Percentiles rank a stretch among this genome's conserved stretches.
phyloP scores from a whole-genome alignment of 2,888 invertebrate species.

The Caenorhabditis uteleia region DNA sequence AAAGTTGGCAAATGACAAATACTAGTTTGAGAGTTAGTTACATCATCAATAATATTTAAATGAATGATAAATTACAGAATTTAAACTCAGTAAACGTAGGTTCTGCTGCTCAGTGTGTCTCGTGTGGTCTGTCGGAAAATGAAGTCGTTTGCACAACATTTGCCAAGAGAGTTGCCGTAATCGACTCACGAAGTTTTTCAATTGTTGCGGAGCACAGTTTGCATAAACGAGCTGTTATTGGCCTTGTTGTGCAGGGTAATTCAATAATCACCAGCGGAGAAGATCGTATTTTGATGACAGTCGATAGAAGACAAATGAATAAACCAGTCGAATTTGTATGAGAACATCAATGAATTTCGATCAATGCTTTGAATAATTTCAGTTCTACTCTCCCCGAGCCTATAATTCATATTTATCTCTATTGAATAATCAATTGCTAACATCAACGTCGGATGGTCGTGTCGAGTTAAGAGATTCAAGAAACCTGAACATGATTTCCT shows the following conservation, averaged over 20 bases:
- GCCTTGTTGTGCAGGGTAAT: slow-evolving; percentile 27
- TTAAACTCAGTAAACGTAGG: slow-evolving; percentile 15
- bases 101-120: slow-evolving; percentile 32
- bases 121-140: slow-evolving; percentile 4
- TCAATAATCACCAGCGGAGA: slow-evolving; percentile 39
- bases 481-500: slow-evolving; percentile 20
- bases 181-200: slow-evolving; percentile 17
- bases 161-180: slow-evolving; percentile 13
- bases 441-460: slow-evolving; percentile 24
- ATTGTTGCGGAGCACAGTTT: slow-evolving; percentile 21
- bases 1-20: slow-evolving; percentile 21
- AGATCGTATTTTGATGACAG: slow-evolving; percentile 36
- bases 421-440: slow-evolving; percentile 20
- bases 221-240: slow-evolving; percentile 33
- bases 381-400: slow-evolving; percentile 15
- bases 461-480: slow-evolving; percentile 22
- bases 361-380: neutral
- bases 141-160: slow-evolving; percentile 36
- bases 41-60: neutral
- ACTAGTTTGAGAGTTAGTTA: neutral
- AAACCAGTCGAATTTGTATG: slow-evolving; percentile 20
- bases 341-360: neutral
- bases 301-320: slow-evolving; percentile 31
- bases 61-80: slow-evolving; percentile 8
- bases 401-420: slow-evolving; percentile 27